Conservation (phyloP, 2,888 invertebrate genomes). For the Odiellus spinosus region DNA sequence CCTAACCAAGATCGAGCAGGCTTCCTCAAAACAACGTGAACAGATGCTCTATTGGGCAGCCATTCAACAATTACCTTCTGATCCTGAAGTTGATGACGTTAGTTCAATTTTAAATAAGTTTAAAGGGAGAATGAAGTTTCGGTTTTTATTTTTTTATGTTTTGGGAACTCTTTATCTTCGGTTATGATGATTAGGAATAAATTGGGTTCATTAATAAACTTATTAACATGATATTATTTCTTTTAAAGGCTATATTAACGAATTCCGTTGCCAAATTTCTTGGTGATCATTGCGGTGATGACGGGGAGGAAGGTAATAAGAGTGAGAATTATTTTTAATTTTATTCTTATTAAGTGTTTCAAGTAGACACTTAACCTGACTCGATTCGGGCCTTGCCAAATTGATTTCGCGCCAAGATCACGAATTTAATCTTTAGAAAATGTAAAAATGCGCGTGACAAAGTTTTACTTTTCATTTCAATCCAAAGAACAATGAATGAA, state of each 20-base stretch:
- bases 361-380: no score
- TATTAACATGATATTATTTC: background rate
- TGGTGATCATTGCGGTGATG: constrained; percentile 31
- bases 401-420: no score
- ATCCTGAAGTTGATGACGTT: constrained; percentile 27
- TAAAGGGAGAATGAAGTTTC: no score
- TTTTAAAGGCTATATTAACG: constrained; percentile 28
- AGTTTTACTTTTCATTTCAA: no score
- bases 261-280: constrained; percentile 27
- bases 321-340: no score
- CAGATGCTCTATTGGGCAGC: constrained; percentile 37
- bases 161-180: background rate
- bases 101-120: constrained; percentile 1
- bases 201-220: background rate
- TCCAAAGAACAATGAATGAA: no score
- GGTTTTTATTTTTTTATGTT: background rate
- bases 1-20: constrained; percentile 11
- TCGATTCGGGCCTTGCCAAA: no score
- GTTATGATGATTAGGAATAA: background rate
- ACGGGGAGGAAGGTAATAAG: constrained; percentile 27
- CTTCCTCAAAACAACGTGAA: constrained; percentile 28
- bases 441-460: no score
- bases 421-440: no score
- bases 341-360: no score
- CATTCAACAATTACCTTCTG: constrained; percentile 34